A percentile compares a stretch with the other conserved stretches of the same genome.
Conservation (phyloP, 1,140 invertebrate species). For the Drosophila biarmipes region DNA sequence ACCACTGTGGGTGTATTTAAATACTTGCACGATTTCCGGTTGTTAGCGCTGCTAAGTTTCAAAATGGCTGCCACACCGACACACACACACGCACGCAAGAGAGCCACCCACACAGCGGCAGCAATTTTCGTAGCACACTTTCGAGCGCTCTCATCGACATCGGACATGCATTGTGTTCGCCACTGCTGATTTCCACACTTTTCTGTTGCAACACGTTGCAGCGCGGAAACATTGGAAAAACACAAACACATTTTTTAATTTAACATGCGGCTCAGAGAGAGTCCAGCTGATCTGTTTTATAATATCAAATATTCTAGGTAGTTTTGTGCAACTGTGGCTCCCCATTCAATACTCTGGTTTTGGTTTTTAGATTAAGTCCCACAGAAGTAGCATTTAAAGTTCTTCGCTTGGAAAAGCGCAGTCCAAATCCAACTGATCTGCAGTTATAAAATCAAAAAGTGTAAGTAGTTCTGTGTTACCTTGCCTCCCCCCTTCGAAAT, state of each 20-base stretch:
- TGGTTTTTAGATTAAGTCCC: background rate
- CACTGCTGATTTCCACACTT: slow-evolving; percentile 26
- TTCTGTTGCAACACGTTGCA: slow-evolving; percentile 8
- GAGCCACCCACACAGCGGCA: slow-evolving; percentile 1
- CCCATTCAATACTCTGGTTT: background rate
- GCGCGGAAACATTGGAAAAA: no score
- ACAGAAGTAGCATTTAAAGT: no score
- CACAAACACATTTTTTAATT: no score
- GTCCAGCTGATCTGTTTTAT: no score
- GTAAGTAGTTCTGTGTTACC: no score
- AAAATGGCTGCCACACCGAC: slow-evolving; percentile 67
- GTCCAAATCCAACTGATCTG: no score
- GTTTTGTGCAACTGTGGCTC: no score
- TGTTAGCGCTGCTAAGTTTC: slow-evolving; percentile 73
- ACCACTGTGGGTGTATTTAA: slow-evolving; percentile 71
- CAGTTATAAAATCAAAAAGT: no score
- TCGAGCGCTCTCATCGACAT: slow-evolving; percentile 47
- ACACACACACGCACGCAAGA: slow-evolving; percentile 8
- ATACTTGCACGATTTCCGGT: slow-evolving; percentile 81
- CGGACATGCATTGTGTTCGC: slow-evolving; percentile 13
- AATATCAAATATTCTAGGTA: no score
- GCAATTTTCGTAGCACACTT: slow-evolving; percentile 60
- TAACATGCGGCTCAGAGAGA: no score
- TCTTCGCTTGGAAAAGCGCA: no score
- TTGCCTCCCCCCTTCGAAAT: no score